Evolutionary conservation across 2,113 vertebrate genomes (phyloP), one percentile per base, ranked within the genome.

Genomic region (Tetrao urogallus): DNA sequence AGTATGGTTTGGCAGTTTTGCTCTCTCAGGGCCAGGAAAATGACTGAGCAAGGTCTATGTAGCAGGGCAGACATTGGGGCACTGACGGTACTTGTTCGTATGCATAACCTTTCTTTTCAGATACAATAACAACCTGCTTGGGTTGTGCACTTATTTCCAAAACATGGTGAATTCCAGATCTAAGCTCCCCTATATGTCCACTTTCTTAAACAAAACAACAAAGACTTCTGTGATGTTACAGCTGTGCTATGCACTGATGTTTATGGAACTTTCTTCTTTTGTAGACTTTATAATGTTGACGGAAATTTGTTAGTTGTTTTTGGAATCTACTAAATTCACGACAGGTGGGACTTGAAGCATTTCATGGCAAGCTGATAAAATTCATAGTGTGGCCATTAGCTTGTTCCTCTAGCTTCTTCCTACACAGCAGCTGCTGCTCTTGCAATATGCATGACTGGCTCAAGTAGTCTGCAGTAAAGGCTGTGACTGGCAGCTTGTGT

Each of bases 341-440:
- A 25, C 7, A 73, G 14, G 2, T 54, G 8, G 13, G 7, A 60
- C 5, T 1, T 56, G 36, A 73, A n/a, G 15, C 6, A 36, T 2
- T 77, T 4, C 4, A 21, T 2, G 4, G 22, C 36, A 34, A 72
- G n/a, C 7, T 8, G 42, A 28, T 3, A 21, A 38, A 65, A 7
- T 48, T 58, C 36, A 5, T 3, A 20, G 25, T 54, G 6, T 42
- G 28, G 13, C 11, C 27, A 47, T 65, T n/a, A 72, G 11, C 14
- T 57, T 61, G 3, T 45, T 84, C 10, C 13, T 54, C 30, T 17
- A 60, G 13, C 28, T 81, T 19, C 36, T 32, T 54, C 40, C 34
- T 0, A 0, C 13, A 71, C 52, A 34, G 27, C 0, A 1, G 6
- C 12, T 83, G 28, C 47, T 72, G 30, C 22, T 70, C 75, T 58